Evolutionary conservation across 2,113 vertebrate species (phyloP).

Genomic region (Tympanuchus pallidicinctus): DNA sequence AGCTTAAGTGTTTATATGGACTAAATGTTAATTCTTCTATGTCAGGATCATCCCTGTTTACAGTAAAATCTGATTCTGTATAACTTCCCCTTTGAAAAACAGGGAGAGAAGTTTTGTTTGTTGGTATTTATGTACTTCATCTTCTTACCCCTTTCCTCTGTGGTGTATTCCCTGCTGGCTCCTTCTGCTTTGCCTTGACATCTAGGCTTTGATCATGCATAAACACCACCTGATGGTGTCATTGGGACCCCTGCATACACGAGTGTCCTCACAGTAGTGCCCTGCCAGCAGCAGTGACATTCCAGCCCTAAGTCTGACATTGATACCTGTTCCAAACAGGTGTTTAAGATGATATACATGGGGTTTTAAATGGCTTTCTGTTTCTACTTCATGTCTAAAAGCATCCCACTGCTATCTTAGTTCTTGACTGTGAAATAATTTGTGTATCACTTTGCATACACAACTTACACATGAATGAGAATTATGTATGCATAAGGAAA

Average conservation of each 20-base stretch:
- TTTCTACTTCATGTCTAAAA: not conserved
- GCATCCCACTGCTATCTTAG: not conserved
- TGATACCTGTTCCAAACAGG: constrained; percentile 20
- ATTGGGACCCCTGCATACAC: constrained; percentile 47
- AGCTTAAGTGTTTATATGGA: not conserved
- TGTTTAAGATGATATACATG: not conserved
- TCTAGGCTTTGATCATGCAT: constrained; percentile 10
- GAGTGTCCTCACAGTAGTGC: not conserved
- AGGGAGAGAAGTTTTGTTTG: not conserved
- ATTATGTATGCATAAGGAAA: not conserved
- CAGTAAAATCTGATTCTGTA: not conserved
- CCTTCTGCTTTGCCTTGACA: constrained; percentile 67
- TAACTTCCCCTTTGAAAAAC: not conserved
- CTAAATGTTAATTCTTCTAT: not conserved
- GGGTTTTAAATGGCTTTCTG: not conserved
- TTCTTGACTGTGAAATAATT: not conserved
- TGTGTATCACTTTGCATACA: accelerated
- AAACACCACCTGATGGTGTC: constrained; percentile 73
- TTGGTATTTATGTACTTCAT: not conserved
- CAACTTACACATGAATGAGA: not conserved
- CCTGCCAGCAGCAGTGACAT: constrained; percentile 51
- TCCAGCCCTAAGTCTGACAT: constrained; percentile 29
- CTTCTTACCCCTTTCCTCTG: not conserved
- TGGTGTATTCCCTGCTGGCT: constrained; percentile 42
- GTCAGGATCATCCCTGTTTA: not conserved